Base-by-base conservation (phyloP, 2,888 invertebrate species). In the Rhogogaster chlorosoma region DNA sequence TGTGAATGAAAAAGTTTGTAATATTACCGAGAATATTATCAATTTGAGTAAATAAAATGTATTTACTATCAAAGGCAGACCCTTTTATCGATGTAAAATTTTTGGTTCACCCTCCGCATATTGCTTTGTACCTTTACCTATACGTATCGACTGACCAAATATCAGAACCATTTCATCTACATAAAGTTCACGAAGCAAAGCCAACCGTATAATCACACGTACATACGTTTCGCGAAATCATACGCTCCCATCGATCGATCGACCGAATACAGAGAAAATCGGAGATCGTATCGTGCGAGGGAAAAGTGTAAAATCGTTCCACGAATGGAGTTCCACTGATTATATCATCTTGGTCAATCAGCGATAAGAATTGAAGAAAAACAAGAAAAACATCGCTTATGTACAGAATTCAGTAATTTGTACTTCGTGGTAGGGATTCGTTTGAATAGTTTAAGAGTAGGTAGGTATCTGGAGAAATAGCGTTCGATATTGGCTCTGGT, bases 11-110 rank as follows among this genome's bases (percentile, higher is more conserved):
- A 61, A 80, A 22, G 61, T 80, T 80, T 61, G 57, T 36, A 38
- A 57, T 80, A 61, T 49, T 38, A 12, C 80, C 80, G 29, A 80
- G 22, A 61, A 61, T 80, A 57, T 80, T 61, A 61, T 57, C 80
- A 61, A 80, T 80, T 57, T 61, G 57, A 15, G 57, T 22, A 22
- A 80, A 61, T 61, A 15, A 61, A 80, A 38, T 61, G 29, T 22
- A 61, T 61, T n/a, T 22, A 36, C 61, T 22, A 12, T 61, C 22
- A 26, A 61, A 36, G 80, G 61, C 18, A n/a, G 61, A 61, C 57
- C 12, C 15, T 22, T 38, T 57, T 80, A 22, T 22, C 36, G 4
- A 36, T 38, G 10, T n/a, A 9, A 80, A 61, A 57, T 53, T 77
- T 77, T 53, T 4, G 29, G 53, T 53, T 18, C 49, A 53, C 45